These are phyloP conservation scores for Aleiodes alternator DNA, from an alignment of 2,888 invertebrate genomes.

Conservation along the genomic window DNA sequence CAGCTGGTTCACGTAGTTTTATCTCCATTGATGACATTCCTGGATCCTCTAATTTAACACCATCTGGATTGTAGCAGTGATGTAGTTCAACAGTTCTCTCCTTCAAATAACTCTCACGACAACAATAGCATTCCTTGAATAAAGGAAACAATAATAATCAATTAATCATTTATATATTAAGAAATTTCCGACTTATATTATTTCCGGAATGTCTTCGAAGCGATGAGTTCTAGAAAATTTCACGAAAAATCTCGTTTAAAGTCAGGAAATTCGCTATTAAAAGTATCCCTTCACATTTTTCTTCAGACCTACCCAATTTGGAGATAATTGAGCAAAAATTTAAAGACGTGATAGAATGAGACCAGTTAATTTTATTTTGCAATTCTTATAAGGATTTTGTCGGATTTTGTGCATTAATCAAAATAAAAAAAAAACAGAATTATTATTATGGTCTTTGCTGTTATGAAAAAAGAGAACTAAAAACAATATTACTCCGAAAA, in stretches of 20 bases:
- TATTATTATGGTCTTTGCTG: too few species aligned
- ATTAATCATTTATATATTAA: constrained; percentile 7
- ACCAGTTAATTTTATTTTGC: too few species aligned
- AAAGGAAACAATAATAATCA: constrained; percentile 40
- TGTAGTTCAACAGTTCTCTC: constrained; percentile 87
- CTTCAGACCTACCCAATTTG: too few species aligned
- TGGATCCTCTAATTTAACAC: constrained; percentile 83
- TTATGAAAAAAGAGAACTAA: not conserved
- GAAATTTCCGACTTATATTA: not conserved
- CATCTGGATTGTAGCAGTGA: constrained; percentile 93
- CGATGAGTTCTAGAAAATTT: too few species aligned
- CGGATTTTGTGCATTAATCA: too few species aligned
- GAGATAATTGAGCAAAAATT: too few species aligned
- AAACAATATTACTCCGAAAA: constrained; percentile 3
- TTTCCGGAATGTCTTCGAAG: too few species aligned
- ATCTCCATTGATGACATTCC: constrained; percentile 87
- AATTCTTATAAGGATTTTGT: too few species aligned
- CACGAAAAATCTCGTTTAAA: too few species aligned
- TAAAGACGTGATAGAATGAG: too few species aligned
- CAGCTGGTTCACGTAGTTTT: constrained; percentile 89
- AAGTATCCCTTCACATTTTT: constrained; percentile 21
- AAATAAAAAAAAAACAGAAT: too few species aligned
- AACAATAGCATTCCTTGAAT: constrained; percentile 91
- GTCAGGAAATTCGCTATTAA: not conserved
- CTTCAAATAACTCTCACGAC: constrained; percentile 90